Conservation (phyloP, 2,888 invertebrate species). For the Archaeoteleia sp. region DNA sequence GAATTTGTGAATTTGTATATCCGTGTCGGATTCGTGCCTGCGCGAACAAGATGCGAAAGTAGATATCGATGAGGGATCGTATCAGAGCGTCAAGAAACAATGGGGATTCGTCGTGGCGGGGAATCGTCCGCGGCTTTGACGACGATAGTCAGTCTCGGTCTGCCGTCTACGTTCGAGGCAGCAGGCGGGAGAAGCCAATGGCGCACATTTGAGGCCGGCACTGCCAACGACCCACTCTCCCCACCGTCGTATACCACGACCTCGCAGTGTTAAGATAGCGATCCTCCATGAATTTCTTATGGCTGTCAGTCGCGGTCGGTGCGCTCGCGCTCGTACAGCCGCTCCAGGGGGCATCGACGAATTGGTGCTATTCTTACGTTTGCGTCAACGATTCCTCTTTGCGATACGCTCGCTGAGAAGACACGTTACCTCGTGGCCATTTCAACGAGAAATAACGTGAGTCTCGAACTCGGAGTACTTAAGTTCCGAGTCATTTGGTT, state of each 20-base stretch:
- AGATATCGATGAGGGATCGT: too few species aligned
- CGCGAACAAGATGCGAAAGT: too few species aligned
- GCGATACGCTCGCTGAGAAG: slow-evolving; percentile 21
- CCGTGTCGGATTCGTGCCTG: too few species aligned
- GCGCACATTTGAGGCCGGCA: slow-evolving; percentile 24
- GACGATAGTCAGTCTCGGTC: too few species aligned
- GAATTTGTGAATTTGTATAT: too few species aligned
- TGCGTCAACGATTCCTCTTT: slow-evolving; percentile 38
- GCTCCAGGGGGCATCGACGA: slow-evolving; percentile 37
- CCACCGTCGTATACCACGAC: neutral
- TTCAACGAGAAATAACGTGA: slow-evolving; percentile 36
- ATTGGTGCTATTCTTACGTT: slow-evolving; percentile 35
- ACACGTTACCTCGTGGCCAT: slow-evolving; percentile 31
- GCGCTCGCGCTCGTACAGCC: slow-evolving; percentile 60
- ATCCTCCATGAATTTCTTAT: slow-evolving; percentile 64
- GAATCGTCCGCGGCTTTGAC: too few species aligned
- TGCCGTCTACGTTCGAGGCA: too few species aligned
- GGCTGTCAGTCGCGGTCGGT: slow-evolving; percentile 68
- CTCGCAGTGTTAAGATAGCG: slow-evolving; percentile 53
- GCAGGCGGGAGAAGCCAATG: slow-evolving; percentile 41
- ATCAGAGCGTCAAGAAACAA: too few species aligned
- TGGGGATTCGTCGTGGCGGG: too few species aligned
- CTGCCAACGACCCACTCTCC: slow-evolving; percentile 37
- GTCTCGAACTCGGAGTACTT: too few species aligned
- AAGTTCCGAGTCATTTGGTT: too few species aligned